A percentile compares a stretch with the other conserved stretches of the same genome.
phyloP scores from a whole-genome alignment of 2,797 vertebrate genomes.

The Sebastes iracundus region DNA sequence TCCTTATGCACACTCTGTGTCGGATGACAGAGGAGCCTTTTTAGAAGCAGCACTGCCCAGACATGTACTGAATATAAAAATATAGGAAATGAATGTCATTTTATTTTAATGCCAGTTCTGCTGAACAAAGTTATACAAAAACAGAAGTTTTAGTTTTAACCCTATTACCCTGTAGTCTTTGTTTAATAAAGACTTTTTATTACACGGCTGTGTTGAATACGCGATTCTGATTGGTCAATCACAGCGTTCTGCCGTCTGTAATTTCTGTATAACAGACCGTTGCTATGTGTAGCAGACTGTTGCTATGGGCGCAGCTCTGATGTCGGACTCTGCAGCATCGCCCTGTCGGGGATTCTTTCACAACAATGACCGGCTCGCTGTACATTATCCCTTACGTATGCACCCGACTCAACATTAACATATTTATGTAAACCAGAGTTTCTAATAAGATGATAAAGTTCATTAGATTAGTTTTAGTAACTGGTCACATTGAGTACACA shows the following conservation, averaged over 20 bases:
- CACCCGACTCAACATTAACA: neutral
- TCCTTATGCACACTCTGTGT: neutral
- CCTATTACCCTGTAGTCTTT: neutral
- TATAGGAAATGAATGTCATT: neutral
- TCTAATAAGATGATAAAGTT: neutral
- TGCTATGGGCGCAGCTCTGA: too few species aligned
- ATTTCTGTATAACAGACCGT: too few species aligned
- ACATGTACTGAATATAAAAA: neutral
- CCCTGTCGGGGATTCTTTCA: too few species aligned
- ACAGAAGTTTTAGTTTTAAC: neutral
- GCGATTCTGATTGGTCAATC: rapidly evolving
- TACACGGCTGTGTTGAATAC: too few species aligned
- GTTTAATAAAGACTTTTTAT: neutral
- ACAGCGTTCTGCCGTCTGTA: rapidly evolving
- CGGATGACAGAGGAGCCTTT: neutral
- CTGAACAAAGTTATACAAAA: neutral
- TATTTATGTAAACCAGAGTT: neutral
- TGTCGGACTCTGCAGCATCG: rapidly evolving
- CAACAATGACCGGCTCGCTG: too few species aligned
- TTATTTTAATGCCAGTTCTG: neutral
- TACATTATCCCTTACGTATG: too few species aligned
- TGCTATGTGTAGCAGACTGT: too few species aligned
- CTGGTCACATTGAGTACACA: neutral
- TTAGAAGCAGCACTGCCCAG: neutral
- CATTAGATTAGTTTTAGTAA: neutral